Evolutionary conservation across 2,888 invertebrate species (phyloP).

Genomic region (Parnassius apollo): DNA sequence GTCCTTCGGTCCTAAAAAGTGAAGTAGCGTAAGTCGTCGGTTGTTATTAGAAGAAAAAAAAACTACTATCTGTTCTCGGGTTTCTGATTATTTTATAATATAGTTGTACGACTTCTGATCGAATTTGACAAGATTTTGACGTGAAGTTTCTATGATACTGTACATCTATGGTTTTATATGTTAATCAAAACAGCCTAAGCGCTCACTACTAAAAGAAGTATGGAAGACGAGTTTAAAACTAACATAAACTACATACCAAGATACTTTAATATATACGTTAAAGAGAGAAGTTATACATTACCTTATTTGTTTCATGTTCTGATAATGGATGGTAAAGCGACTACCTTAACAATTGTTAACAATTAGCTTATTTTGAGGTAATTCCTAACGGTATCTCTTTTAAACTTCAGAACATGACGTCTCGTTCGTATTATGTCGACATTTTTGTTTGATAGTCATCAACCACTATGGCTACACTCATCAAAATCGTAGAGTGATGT

Average conservation of each 20-base stretch:
- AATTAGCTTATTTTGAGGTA: background rate
- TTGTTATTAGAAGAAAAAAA: too few relatives aligned
- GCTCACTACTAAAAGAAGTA: background rate
- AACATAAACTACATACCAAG: slow-evolving; percentile 27
- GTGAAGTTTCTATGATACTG: too few relatives aligned
- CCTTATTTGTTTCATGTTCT: slow-evolving; percentile 11
- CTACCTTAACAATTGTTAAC: background rate
- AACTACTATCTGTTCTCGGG: too few relatives aligned
- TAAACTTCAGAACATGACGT: slow-evolving; percentile 12
- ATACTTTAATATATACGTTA: slow-evolving; percentile 24
- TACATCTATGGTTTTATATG: too few relatives aligned
- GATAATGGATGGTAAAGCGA: slow-evolving; percentile 11
- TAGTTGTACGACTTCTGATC: too few relatives aligned
- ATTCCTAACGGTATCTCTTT: background rate
- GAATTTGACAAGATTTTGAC: too few relatives aligned
- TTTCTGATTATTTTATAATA: too few relatives aligned
- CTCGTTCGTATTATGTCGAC: slow-evolving; percentile 22
- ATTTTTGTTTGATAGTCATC: slow-evolving; percentile 10
- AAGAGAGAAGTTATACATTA: slow-evolving; percentile 7
- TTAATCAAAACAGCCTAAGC: background rate
- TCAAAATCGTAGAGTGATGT: slow-evolving; percentile 1
- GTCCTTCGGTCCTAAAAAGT: too few relatives aligned
- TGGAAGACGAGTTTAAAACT: slow-evolving; percentile 29
- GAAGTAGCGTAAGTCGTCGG: too few relatives aligned
- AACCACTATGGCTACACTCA: slow-evolving; percentile 8